Base-by-base conservation (phyloP, 2,888 invertebrate species). In the Caenorhabditis doughertyi region DNA sequence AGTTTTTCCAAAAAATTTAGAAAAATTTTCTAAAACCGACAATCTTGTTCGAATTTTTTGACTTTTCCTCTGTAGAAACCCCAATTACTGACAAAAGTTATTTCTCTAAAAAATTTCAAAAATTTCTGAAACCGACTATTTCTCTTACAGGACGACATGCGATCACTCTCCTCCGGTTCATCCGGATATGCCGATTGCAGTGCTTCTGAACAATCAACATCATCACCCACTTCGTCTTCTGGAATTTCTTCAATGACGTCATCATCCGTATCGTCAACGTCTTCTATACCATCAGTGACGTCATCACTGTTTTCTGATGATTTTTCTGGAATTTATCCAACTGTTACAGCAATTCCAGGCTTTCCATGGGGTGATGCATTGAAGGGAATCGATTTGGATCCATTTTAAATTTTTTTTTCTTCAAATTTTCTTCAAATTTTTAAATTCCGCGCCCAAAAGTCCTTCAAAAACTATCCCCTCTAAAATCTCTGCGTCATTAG, bases 111-210 rank as follows among this genome's bases (percentile, higher is more conserved):
- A 42, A 16, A 42, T 42, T 3, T 42, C 42, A 32, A 32, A 32
- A 32, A 51, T n/a, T n/a, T n/a, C n/a, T n/a, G n/a, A n/a, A n/a
- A 53, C 16, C 53, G 27, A 53, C 9, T 2, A 56, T n/a, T 42
- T n/a, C n/a, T n/a, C n/a, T n/a, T 84, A 18, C 82, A 88, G 89
- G 89, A 89, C 60, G 89, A 89, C 60, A 85, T 89, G 84, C 83
- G 87, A n/a, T 87, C 87, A 11, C 80, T 87, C 18, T 88, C 88
- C 7, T 85, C 84, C 11, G 86, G 87, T 27, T 88, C 89, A 3
- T 89, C 89, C 0, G 88, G 88, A 18, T 85, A 88, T 70, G 85
- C 84, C 32, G 73, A 77, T 21, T 76, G 76, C 53, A 68, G 67
- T 39, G 67, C 76, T 5, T 76, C 76, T 9, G 76, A 76, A 60